phyloP scores from a whole-genome alignment of 2,113 vertebrate genomes.

The Prochilodus magdalenae region DNA sequence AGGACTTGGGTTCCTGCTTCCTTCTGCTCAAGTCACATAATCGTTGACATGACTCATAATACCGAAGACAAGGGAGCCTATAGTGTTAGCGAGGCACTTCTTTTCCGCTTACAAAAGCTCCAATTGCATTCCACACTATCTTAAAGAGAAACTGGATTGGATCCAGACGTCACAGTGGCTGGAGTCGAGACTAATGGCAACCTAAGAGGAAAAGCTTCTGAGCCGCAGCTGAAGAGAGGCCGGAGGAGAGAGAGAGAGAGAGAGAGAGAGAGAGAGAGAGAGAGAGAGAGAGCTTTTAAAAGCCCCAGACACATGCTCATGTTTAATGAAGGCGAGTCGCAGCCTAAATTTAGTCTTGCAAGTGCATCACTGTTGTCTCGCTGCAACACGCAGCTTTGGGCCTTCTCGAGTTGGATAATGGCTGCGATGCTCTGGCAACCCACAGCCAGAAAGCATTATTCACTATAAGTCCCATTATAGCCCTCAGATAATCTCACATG shows the following conservation, averaged over 20 bases:
- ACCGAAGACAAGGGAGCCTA: background rate
- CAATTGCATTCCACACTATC: background rate
- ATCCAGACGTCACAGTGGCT: conserved; percentile 1
- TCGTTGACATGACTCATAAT: background rate
- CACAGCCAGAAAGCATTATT: conserved; percentile 10
- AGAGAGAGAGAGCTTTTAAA: conserved; percentile 15
- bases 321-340: conserved; percentile 44
- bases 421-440: conserved; percentile 17
- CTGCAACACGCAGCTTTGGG: conserved; percentile 24
- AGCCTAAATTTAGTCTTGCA: conserved; percentile 49
- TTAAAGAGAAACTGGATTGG: background rate
- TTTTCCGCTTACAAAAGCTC: background rate
- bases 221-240: background rate
- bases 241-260: conserved; percentile 15
- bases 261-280: background rate
- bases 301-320: conserved; percentile 37
- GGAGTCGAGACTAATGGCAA: conserved; percentile 7
- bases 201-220: background rate
- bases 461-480: conserved; percentile 22
- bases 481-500: background rate
- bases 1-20: background rate
- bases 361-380: conserved; percentile 39
- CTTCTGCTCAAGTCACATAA: background rate
- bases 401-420: conserved; percentile 21
- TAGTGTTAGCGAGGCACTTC: background rate